Conservation (phyloP, 2,113 vertebrate genomes). For the Labrus mixtus region DNA sequence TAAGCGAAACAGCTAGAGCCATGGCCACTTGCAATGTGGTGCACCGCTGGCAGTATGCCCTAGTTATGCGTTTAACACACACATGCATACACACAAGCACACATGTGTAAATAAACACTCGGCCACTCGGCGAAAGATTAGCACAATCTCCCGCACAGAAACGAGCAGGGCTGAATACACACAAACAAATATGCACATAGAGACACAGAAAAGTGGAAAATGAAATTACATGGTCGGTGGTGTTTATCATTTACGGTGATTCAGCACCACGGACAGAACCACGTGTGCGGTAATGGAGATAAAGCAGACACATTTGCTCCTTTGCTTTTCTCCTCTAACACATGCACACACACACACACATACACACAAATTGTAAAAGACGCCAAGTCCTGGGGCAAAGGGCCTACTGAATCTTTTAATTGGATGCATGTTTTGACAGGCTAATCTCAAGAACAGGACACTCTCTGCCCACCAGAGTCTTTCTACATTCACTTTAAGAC, state of each 20-base stretch:
- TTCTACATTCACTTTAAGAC: slow-evolving; percentile 30
- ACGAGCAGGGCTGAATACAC: slow-evolving; percentile 22
- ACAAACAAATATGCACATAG: not conserved
- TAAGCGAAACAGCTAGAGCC: slow-evolving; percentile 65
- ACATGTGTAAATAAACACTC: not conserved
- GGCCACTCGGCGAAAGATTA: not conserved
- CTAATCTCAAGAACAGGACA: slow-evolving; percentile 68
- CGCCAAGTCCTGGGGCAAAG: slow-evolving; percentile 58
- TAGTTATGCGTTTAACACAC: slow-evolving; percentile 61
- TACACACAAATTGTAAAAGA: slow-evolving; percentile 10
- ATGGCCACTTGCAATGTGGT: slow-evolving; percentile 68
- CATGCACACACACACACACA: slow-evolving; percentile 9
- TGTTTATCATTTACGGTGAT: slow-evolving; percentile 58
- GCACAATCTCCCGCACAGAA: not conserved
- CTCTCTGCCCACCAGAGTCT: slow-evolving; percentile 60
- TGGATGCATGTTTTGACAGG: slow-evolving; percentile 74
- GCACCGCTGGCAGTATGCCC: slow-evolving; percentile 70
- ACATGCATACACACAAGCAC: not conserved
- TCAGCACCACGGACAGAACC: slow-evolving; percentile 56
- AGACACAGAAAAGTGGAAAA: slow-evolving; percentile 16
- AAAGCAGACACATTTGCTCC: slow-evolving; percentile 53
- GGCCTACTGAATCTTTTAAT: slow-evolving; percentile 72
- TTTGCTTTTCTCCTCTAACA: slow-evolving; percentile 12
- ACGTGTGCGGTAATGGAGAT: slow-evolving; percentile 70
- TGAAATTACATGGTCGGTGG: slow-evolving; percentile 55